Base-by-base conservation (phyloP, 1,140 invertebrate species). In the Drosophila busckii region DNA sequence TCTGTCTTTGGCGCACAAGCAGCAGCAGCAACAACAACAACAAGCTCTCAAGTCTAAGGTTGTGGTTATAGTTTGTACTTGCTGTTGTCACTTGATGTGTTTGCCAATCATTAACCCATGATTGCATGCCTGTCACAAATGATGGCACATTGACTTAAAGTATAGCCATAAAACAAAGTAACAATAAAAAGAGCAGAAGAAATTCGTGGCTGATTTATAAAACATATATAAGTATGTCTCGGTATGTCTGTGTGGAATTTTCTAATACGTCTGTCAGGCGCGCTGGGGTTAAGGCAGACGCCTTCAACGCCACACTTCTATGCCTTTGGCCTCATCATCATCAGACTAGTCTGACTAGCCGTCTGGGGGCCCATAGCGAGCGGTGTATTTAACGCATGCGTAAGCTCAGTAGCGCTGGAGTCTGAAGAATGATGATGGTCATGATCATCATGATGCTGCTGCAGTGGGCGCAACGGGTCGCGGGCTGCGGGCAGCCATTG, bases 371-470 rank as follows among this genome's bases (percentile, higher is more conserved):
- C 25, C 16, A 10, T 42, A 10, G 13, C 16, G 28, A 23, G 38
- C 13, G 42, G 40, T 59, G 69, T 82, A 69, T 82, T 75, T 75
- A 78, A 80, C 75, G 69, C 71, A 71, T 70, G 65, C 70, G 60
- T 76, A 75, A 69, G 31, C n/a, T 44, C 54, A 32, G 38, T 25
- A 56, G 42, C 60, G 26, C 9, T 35, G 13, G 3, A 35, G 34
- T 37, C 23, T 40, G 17, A 8, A 23, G n/a, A n/a, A 31, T 19
- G 2, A 40, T 12, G 8, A 7, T 25, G 40, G 12, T 40, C 46
- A 41, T 25, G 16, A 40, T 19, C 10, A 15, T 22, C 15, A 15
- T 5, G 12, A 10, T 25, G 44, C 13, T 29, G 29, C 3, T n/a
- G n/a, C 8, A 1, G 34, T 16, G 66, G 41, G 12, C 17, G 52